These are phyloP conservation scores for Acromyrmex heyeri DNA, from an alignment of 1,140 invertebrate species.

Conservation along the genomic window DNA sequence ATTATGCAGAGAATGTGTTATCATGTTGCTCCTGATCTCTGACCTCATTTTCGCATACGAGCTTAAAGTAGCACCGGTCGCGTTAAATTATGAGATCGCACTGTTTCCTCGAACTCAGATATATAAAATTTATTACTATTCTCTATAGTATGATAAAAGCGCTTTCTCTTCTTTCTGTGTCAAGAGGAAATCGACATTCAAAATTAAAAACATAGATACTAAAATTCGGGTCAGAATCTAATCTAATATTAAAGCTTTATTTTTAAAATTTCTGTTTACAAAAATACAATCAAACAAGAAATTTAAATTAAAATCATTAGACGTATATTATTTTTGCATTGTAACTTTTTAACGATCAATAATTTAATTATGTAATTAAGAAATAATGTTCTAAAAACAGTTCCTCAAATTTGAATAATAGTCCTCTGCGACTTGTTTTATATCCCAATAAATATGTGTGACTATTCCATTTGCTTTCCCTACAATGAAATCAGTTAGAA, in stretches of 20 bases:
- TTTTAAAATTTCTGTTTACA: not conserved
- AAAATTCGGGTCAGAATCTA: not conserved
- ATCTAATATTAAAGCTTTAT: not conserved
- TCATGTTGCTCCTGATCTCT: slow-evolving; percentile 38
- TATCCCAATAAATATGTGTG: not conserved
- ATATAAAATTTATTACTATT: not conserved
- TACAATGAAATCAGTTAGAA: not conserved
- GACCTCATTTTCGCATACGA: slow-evolving; percentile 28
- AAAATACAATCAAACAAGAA: not conserved
- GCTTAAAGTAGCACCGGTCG: slow-evolving; percentile 42
- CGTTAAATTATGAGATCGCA: not conserved
- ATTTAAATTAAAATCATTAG: not conserved
- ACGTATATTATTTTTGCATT: not conserved
- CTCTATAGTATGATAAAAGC: not conserved
- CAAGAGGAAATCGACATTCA: not conserved
- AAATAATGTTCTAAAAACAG: not conserved
- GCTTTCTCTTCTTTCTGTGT: not conserved
- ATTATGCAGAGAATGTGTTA: slow-evolving; percentile 37
- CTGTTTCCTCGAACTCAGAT: not conserved
- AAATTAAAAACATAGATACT: not conserved
- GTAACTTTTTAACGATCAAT: not conserved
- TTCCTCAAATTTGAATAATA: not conserved
- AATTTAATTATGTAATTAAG: not conserved
- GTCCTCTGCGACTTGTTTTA: not conserved
- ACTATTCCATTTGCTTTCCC: not conserved